Conservation (phyloP, 2,888 invertebrate species). For the Hemaris fuciformis region DNA sequence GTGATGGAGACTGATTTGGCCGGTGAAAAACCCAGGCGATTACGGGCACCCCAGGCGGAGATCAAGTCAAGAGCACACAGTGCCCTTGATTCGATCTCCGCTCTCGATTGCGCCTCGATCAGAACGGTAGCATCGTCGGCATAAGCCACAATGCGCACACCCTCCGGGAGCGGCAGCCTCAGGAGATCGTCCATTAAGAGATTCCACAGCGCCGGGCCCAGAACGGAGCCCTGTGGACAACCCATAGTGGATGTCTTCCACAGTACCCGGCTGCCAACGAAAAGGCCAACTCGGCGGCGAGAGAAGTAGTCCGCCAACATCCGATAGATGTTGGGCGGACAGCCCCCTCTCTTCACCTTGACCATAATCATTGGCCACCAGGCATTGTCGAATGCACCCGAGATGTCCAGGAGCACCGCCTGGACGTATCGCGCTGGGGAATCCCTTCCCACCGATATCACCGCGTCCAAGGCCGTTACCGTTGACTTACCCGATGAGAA, state of each 20-base stretch:
- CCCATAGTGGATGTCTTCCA: constrained; percentile 30
- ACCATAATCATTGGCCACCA: too few species aligned
- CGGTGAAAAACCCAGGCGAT: constrained; percentile 27
- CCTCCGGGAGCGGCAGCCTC: constrained; percentile 22
- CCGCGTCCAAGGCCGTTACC: constrained; percentile 22
- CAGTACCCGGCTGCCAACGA: background rate
- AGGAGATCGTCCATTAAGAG: constrained; percentile 31
- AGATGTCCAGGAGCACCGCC: constrained; percentile 32
- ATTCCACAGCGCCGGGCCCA: constrained; percentile 31
- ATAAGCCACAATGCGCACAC: constrained; percentile 24
- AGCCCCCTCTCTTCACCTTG: too few species aligned
- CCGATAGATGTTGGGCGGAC: too few species aligned
- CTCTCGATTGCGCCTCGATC: constrained; percentile 21
- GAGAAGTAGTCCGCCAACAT: constrained; percentile 32
- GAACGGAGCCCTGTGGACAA: constrained; percentile 32
- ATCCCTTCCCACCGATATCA: constrained; percentile 11
- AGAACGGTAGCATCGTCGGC: constrained; percentile 32
- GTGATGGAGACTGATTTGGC: constrained; percentile 26
- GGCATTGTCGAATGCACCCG: constrained; percentile 40
- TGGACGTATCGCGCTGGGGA: constrained; percentile 17
- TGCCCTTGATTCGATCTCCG: constrained; percentile 19
- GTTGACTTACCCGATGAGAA: constrained; percentile 35
- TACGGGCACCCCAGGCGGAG: constrained; percentile 21
- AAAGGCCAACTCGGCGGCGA: constrained; percentile 22
- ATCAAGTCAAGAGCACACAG: constrained; percentile 2